phyloP scores from a whole-genome alignment of 2,888 invertebrate species.

The Drosophila kambysellisi region DNA sequence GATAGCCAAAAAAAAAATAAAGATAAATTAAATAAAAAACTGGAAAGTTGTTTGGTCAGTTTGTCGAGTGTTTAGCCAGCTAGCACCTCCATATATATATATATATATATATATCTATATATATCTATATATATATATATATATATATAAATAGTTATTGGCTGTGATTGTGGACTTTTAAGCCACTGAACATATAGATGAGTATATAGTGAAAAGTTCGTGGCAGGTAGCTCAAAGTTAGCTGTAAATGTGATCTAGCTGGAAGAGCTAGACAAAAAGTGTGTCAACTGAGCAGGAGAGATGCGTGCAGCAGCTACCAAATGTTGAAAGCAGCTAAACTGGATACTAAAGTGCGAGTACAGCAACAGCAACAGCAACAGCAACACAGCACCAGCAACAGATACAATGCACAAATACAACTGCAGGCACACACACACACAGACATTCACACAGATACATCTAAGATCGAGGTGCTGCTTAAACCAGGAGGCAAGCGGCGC shows the following conservation, averaged over 20 bases:
- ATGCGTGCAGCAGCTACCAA: slow-evolving; percentile 46
- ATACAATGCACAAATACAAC: slow-evolving; percentile 4
- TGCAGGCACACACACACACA: background rate
- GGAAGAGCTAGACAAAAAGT: slow-evolving; percentile 51
- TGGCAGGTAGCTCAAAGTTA: slow-evolving; percentile 17
- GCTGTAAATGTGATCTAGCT: slow-evolving; percentile 38
- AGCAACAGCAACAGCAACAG: background rate
- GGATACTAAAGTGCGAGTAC: slow-evolving; percentile 29
- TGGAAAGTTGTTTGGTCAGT: slow-evolving; percentile 82
- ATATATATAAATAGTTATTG: background rate
- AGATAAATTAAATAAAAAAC: slow-evolving; percentile 61
- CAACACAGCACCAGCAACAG: background rate
- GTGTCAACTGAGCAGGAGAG: slow-evolving; percentile 64
- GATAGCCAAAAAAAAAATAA: slow-evolving; percentile 34
- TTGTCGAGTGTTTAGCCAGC: slow-evolving; percentile 32
- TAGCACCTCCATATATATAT: slow-evolving; percentile 5
- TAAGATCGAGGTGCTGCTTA: slow-evolving; percentile 3
- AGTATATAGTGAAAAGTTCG: background rate
- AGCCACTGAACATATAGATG: background rate
- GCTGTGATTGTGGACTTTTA: background rate
- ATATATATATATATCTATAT: slow-evolving; percentile 7
- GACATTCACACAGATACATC: background rate
- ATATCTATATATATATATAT: slow-evolving; percentile 9
- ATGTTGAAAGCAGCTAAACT: slow-evolving; percentile 41
- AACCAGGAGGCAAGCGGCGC: slow-evolving; percentile 11